Base-by-base conservation (phyloP, 2,888 invertebrate species). In the Apodemia hepburni region DNA sequence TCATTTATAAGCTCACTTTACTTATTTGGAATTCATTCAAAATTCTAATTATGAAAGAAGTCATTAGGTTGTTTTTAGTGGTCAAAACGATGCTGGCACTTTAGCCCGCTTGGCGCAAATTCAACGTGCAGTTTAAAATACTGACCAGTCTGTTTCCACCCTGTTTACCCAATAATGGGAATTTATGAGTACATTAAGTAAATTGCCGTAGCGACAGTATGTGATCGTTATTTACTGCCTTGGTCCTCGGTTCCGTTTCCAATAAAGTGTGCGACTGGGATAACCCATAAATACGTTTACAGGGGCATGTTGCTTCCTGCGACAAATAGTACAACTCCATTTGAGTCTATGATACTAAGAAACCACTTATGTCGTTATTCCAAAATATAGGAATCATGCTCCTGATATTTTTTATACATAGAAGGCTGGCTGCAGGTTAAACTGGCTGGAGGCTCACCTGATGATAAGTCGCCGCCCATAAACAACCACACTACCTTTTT, bases 101-200 rank as follows among this genome's bases (percentile, higher is more conserved):
- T 51, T 51, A 51, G 12, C 8, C 8, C 51, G 51, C 22, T 51
- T 51, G 51, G 51, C 51, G 22, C 18, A 51, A 51, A 51, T 18
- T 51, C 51, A 51, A 51, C 22, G 18, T 51, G 22, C 22, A 18
- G 51, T 61, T 61, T 54, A 61, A 61, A 61, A 61, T 60, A 60
- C 60, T 61, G 61, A 57, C 54, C 61, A 51, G 61, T 33, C 22
- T 22, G 51, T 22, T 22, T 51, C 51, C 51, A 38, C 51, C 61
- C 51, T 54, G 54, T 61, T 61, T 54, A 61, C 61, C 51, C 61
- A 54, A 42, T 61, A 61, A 61, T 61, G 61, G 54, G 54, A 51
- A 61, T 61, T 61, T 61, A 61, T 54, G 61, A 61, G 51, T 61
- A 61, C 61, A 61, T 61, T 61, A 61, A 61, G 61, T 61, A 61